Evolutionary conservation across 1,140 invertebrate genomes (phyloP), one percentile per base, ranked within the genome.

Genomic region (Cyclina sinensis): DNA sequence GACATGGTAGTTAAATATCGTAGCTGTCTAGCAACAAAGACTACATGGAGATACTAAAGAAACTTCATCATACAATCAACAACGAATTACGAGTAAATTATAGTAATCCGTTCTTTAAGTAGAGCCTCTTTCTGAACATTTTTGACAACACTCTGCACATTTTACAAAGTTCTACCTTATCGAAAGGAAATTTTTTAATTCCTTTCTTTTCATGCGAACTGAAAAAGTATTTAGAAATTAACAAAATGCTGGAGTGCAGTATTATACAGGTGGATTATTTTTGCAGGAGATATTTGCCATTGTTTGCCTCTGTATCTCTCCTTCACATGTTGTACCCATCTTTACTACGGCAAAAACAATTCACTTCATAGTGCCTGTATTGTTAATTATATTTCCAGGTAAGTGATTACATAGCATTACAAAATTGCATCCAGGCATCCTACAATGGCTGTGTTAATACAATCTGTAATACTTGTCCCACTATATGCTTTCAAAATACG

Each of bases 311-410:
- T 11, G 51, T n/a, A 62, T 62, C 3, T 1, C 57, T 27, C 3
- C 24, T 27, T 4, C 18, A 62, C 21, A 70, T 37, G 7, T 21
- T 70, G 35, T 18, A n/a, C 65, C 65, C 30, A 5, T 37, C 65
- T 37, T 70, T 14, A 70, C 32, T 70, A 1, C 35, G 65, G 37
- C 65, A 70, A 37, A 70, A 70, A 37, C 14, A 24, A 1, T 70
- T 7, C 65, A 70, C 30, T 37, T 37, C 35, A 18, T n/a, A 27
- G 9, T 5, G 11, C 35, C 37, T 11, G 65, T 39, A 2, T 70
- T 70, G 32, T 70, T 70, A 70, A 70, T 70, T 70, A 32, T 37
- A 27, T 70, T 70, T 70, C 32, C 65, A 70, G 65, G 65, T 70
- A 70, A 70, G 16, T 39, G 4, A 27, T 70, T 37, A n/a, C 35